These are phyloP conservation scores for Isaurus tuberculatus DNA, from an alignment of 92 coral and sea anemone species.

Conservation along the genomic window DNA sequence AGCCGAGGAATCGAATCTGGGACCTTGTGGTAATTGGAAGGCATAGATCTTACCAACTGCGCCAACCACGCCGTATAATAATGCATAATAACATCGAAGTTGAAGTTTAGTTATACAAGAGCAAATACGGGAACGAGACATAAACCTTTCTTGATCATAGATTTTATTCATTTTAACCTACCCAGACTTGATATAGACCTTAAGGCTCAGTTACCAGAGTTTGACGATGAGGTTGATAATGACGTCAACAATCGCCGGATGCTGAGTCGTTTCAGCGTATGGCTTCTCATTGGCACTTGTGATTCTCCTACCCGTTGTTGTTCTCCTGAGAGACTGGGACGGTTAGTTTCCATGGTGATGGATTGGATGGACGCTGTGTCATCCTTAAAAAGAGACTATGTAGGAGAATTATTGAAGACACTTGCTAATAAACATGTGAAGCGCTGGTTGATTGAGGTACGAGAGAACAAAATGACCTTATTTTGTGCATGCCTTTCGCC, in stretches of 20 bases:
- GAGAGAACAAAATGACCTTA: conserved; percentile 79
- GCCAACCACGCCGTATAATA: no score
- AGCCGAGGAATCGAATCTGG: no score
- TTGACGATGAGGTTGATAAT: conserved; percentile 83
- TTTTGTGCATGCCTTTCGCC: conserved; percentile 95
- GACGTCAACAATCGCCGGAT: conserved; percentile 93
- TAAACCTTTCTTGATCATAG: neutral
- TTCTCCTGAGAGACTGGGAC: conserved; percentile 88
- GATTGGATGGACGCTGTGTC: conserved; percentile 95
- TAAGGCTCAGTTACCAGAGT: conserved; percentile 66
- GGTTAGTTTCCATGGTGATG: conserved; percentile 92
- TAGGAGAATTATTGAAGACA: conserved; percentile 88
- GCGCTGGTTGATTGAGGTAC: conserved; percentile 88
- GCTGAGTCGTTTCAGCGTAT: conserved; percentile 96
- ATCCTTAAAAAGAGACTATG: conserved; percentile 81
- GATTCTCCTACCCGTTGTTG: conserved; percentile 80
- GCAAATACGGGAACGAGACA: no score
- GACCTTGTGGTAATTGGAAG: no score
- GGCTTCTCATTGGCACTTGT: conserved; percentile 92
- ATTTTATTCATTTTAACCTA: neutral
- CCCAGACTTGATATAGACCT: conserved; percentile 72
- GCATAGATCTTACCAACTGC: no score
- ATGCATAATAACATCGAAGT: no score
- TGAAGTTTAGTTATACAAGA: no score
- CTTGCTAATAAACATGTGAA: conserved; percentile 90